Percentiles rank a stretch among this genome's conserved stretches.
Evolutionary conservation across 1,140 invertebrate genomes (phyloP).

Genomic region (Camponotus floridanus): DNA sequence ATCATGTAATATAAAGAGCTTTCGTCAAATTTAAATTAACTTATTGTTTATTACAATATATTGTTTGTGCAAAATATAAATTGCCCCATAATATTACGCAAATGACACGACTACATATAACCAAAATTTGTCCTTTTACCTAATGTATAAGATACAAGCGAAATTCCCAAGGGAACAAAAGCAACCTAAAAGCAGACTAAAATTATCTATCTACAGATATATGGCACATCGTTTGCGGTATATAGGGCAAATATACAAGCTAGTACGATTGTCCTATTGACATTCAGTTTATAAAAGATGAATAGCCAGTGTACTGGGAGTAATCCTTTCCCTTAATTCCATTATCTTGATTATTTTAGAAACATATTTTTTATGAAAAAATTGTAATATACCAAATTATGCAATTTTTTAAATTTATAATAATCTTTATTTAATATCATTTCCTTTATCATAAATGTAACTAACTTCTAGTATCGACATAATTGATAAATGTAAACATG

Average conservation of each 20-base stretch:
- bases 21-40: not conserved
- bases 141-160: constrained; percentile 29
- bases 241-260: not conserved
- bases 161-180: constrained; percentile 27
- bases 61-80: not conserved
- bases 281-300: constrained; percentile 5
- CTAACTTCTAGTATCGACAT: not conserved
- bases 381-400: not conserved
- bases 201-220: not conserved
- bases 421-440: not conserved
- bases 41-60: not conserved
- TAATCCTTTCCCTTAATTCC: not conserved
- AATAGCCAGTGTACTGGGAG: too few relatives aligned
- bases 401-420: not conserved
- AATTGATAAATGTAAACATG: constrained; percentile 11
- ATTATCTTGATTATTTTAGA: constrained; percentile 12
- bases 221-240: not conserved
- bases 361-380: not conserved
- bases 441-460: not conserved
- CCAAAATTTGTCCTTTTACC: not conserved
- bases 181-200: not conserved
- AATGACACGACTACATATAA: not conserved
- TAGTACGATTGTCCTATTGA: not conserved
- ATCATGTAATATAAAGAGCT: not conserved
- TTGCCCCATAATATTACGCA: not conserved